Evolutionary conservation across 2,888 invertebrate species (phyloP), one percentile per base, ranked within the genome.

Genomic region (Ophion ellenae): DNA sequence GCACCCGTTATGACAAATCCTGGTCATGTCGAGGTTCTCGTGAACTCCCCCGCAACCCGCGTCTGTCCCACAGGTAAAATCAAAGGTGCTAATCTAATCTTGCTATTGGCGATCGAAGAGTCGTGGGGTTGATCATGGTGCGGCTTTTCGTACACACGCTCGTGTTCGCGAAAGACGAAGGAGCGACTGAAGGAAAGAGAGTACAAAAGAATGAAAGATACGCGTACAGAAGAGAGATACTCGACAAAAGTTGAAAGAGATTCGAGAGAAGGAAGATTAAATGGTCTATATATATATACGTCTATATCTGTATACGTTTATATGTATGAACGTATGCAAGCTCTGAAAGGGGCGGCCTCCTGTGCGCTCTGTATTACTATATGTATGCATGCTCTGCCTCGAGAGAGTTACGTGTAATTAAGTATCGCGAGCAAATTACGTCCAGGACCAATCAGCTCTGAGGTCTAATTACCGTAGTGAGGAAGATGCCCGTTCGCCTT

Each of bases 21-120:
- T 6, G 40, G 9, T 7, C 40, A 40, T 40, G 40, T 40, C 0
- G 40, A 9, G 9, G 40, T 7, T 1, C 40, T 40, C 7, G 9
- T 3, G 40, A 40, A 40, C 40, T 9, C 40, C 9, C 40, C 7
- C 40, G 9, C 40, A 40, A 32, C 32, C 6, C 66, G 20, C 20
- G n/a, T 17, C 5, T 20, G 2, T 20, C n/a, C 9, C 14, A 4
- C 59, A 36, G 73, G 73, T 59, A 89, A 86, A 90, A 89, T 89
- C 89, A 88, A 90, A 91, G 90, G 90, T 90, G 90, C 91, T 90
- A 91, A 92, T 92, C 92, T 90, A 92, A 91, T 91, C 90, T 89
- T 88, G 87, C 87, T 83, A 76, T 87, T 89, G 85, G 84, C 90
- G 91, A 92, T 92, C 91, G 91, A 90, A 91, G 89, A 89, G 87